These are phyloP conservation scores for Akabosia matsudoensis DNA, from an alignment of 1,140 invertebrate genomes.

Conservation along the genomic window DNA sequence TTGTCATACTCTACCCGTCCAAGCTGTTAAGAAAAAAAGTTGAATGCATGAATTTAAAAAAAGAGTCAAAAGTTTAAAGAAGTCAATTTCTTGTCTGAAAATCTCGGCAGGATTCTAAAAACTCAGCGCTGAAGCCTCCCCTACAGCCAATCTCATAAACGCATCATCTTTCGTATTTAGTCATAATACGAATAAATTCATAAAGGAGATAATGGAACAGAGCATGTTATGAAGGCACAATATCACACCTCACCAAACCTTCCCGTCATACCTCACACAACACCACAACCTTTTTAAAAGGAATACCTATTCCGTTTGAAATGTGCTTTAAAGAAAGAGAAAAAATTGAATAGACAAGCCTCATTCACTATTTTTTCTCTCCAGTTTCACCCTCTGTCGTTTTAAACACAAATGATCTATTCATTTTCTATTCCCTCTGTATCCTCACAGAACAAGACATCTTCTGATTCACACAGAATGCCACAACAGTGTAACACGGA, in stretches of 20 bases:
- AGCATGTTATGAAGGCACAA: constrained; percentile 6
- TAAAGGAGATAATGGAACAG: neutral
- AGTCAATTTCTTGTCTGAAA: neutral
- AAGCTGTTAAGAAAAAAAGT: no score
- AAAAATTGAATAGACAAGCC: constrained; percentile 4
- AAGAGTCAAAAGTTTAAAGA: no score
- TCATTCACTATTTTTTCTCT: neutral
- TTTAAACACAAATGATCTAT: neutral
- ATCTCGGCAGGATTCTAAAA: constrained; percentile 18
- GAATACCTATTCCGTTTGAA: neutral
- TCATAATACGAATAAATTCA: constrained; percentile 1
- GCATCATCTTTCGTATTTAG: neutral
- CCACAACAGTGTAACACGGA: neutral
- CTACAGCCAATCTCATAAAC: neutral
- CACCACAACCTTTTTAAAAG: neutral
- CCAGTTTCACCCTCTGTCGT: neutral
- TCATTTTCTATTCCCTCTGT: neutral
- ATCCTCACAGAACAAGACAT: neutral
- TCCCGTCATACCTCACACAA: neutral
- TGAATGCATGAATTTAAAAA: constrained; percentile 14
- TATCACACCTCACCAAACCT: constrained; percentile 13
- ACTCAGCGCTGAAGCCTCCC: neutral
- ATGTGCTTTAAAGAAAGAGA: neutral
- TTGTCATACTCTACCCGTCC: no score
- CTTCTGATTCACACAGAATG: constrained; percentile 16